Evolutionary conservation across 2,888 invertebrate species (phyloP).

Genomic region (Eutolmus rufibarbis): DNA sequence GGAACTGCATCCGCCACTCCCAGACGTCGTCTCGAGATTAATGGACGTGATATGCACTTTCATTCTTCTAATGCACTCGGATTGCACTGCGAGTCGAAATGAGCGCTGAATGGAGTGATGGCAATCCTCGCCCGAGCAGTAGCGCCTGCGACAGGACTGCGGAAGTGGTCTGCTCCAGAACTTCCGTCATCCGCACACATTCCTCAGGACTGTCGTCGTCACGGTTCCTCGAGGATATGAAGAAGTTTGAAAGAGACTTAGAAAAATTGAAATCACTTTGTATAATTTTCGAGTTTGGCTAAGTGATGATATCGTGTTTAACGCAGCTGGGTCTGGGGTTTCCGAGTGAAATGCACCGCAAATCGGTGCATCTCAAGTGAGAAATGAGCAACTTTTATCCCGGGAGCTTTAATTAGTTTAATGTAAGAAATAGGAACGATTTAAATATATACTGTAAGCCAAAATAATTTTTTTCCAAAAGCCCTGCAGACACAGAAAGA

Average conservation of each 20-base stretch:
- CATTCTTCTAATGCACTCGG: slow-evolving; percentile 1
- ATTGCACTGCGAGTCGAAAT: background rate
- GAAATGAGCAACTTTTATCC: background rate
- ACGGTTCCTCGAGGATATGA: background rate
- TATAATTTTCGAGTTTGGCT: background rate
- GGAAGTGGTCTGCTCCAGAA: background rate
- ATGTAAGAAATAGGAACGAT: background rate
- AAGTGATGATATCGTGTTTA: background rate
- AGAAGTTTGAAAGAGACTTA: background rate
- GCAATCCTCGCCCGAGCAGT: background rate
- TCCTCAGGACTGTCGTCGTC: background rate
- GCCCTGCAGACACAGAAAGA: too few relatives aligned
- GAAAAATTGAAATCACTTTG: background rate
- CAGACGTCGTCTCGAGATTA: background rate
- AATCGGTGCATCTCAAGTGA: background rate
- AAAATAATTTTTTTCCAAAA: background rate
- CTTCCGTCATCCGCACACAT: background rate
- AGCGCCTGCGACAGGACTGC: background rate
- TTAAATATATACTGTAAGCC: too few relatives aligned
- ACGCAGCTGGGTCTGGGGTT: background rate
- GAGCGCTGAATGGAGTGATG: background rate
- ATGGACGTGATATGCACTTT: slow-evolving; percentile 17
- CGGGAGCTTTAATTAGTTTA: background rate
- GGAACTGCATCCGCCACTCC: background rate
- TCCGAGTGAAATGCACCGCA: background rate